These are phyloP conservation scores for Malacoctenus gilli DNA, from an alignment of 2,797 vertebrate genomes.

Conservation along the genomic window DNA sequence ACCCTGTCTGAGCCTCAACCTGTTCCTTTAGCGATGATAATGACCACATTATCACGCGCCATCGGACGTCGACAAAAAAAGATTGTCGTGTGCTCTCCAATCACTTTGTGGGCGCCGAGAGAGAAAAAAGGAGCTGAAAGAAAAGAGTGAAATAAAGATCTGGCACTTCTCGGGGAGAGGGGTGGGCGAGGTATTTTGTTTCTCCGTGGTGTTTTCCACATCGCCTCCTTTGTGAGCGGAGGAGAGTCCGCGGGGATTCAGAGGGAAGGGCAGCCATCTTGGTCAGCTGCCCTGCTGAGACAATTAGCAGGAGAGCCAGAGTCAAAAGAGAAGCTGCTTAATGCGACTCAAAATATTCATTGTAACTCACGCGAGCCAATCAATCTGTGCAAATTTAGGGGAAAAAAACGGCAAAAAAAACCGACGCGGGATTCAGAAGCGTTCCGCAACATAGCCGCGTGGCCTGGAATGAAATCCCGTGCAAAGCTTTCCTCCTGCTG, in stretches of 20 bases:
- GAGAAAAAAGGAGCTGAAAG: constrained; percentile 67
- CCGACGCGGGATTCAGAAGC: neutral
- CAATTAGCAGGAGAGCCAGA: constrained; percentile 73
- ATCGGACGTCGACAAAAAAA: constrained; percentile 92
- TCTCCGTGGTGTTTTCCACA: constrained; percentile 67
- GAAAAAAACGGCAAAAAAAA: neutral
- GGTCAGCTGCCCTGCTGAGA: constrained; percentile 75
- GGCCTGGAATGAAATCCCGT: neutral
- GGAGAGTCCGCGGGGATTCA: constrained; percentile 45
- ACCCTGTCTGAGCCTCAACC: constrained; percentile 95
- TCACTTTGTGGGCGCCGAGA: constrained; percentile 79
- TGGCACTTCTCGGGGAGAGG: constrained; percentile 69
- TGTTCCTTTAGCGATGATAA: constrained; percentile 93
- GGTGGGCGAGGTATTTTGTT: constrained; percentile 72
- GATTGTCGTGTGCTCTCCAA: constrained; percentile 91
- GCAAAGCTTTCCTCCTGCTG: neutral
- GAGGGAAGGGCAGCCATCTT: constrained; percentile 62
- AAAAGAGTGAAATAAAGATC: constrained; percentile 77
- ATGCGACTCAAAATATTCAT: constrained; percentile 57
- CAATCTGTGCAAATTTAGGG: constrained; percentile 13
- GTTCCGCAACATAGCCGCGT: neutral
- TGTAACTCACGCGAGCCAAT: constrained; percentile 29
- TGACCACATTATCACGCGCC: constrained; percentile 97
- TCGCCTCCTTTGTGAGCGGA: constrained; percentile 51
- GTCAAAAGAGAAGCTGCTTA: constrained; percentile 64